Evolutionary conservation across 1,140 invertebrate species (phyloP).

Genomic region (Elymnias hypermnestra): DNA sequence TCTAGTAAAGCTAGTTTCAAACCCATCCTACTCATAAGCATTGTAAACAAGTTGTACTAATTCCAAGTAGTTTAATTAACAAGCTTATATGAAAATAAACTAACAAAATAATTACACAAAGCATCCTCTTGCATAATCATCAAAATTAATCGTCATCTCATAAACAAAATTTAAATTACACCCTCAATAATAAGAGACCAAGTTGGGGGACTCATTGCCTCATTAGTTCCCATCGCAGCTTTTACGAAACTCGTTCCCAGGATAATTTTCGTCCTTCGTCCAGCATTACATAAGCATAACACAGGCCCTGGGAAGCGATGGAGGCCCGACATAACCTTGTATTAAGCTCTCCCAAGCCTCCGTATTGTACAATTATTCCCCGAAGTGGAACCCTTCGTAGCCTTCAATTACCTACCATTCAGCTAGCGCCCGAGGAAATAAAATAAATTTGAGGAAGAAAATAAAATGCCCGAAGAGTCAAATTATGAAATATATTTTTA

Average conservation of each 20-base stretch:
- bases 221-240: slow-evolving; percentile 66
- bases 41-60: no score
- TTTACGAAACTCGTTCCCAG: slow-evolving; percentile 64
- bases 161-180: slow-evolving; percentile 62
- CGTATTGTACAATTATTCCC: slow-evolving; percentile 69
- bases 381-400: slow-evolving; percentile 62
- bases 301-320: slow-evolving; percentile 47
- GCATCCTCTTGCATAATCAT: slow-evolving; percentile 31
- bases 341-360: slow-evolving; percentile 66
- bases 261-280: slow-evolving; percentile 71
- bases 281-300: slow-evolving; percentile 53
- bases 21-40: no score
- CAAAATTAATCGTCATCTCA: slow-evolving; percentile 55
- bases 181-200: slow-evolving; percentile 55
- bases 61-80: no score
- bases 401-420: slow-evolving; percentile 70
- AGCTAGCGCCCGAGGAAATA: slow-evolving; percentile 52
- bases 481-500: slow-evolving; percentile 38
- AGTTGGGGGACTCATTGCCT: slow-evolving; percentile 54
- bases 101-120: slow-evolving; percentile 16
- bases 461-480: slow-evolving; percentile 62
- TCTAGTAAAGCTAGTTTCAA: no score
- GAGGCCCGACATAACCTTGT: slow-evolving; percentile 53
- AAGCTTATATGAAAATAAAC: no score
- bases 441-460: slow-evolving; percentile 64